phyloP scores from a whole-genome alignment of 2,888 invertebrate genomes.

The Protodeltote pygarga region DNA sequence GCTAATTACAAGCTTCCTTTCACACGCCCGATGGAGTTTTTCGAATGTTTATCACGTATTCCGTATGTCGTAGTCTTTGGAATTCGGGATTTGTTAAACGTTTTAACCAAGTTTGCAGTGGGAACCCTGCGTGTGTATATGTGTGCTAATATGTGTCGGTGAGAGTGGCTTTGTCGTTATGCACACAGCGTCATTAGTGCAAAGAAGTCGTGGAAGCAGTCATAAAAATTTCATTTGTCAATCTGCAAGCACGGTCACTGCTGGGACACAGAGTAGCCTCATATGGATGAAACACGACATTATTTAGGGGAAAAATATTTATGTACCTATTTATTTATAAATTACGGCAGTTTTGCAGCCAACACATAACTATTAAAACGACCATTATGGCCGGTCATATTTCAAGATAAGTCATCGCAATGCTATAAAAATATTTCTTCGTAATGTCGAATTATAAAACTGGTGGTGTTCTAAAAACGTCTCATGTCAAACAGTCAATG shows the following conservation, averaged over 20 bases:
- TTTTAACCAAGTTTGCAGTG: slow-evolving; percentile 46
- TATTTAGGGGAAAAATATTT: no score
- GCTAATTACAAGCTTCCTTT: slow-evolving; percentile 55
- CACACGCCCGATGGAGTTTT: slow-evolving; percentile 48
- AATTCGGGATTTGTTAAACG: slow-evolving; percentile 42
- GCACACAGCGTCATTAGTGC: slow-evolving; percentile 69
- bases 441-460: neutral
- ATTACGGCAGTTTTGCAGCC: neutral
- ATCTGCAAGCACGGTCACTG: slow-evolving; percentile 63
- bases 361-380: no score
- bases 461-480: no score
- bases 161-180: slow-evolving; percentile 52
- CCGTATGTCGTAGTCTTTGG: slow-evolving; percentile 40
- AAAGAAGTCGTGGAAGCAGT: slow-evolving; percentile 61
- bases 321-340: slow-evolving; percentile 1
- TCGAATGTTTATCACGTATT: slow-evolving; percentile 52
- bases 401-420: no score
- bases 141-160: slow-evolving; percentile 40
- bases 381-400: no score
- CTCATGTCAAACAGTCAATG: no score
- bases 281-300: neutral
- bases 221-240: slow-evolving; percentile 78
- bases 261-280: slow-evolving; percentile 34
- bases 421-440: neutral
- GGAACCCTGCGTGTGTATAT: slow-evolving; percentile 37